These are phyloP conservation scores for Scaptomyza polygonia DNA, from an alignment of 2,888 invertebrate species.

Conservation along the genomic window DNA sequence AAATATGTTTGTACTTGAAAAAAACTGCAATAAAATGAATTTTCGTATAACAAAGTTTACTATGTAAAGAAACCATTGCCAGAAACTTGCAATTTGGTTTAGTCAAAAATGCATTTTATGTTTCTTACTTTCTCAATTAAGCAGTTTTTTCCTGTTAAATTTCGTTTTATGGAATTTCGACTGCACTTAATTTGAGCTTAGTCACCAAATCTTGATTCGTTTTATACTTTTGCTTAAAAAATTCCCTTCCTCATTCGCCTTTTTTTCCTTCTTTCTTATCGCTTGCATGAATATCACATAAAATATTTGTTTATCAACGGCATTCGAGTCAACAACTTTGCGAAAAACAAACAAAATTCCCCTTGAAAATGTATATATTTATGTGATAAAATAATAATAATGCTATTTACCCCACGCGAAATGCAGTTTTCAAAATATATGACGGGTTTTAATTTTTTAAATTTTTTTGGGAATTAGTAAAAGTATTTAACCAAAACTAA, in stretches of 20 bases:
- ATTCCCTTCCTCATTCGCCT: background rate
- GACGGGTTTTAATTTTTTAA: background rate
- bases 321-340: constrained; percentile 1
- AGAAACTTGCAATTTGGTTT: too few species aligned
- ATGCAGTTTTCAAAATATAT: background rate
- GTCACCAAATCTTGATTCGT: constrained; percentile 2
- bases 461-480: background rate
- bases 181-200: background rate
- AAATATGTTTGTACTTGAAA: too few species aligned
- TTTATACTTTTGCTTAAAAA: background rate
- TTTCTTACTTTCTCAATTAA: too few species aligned
- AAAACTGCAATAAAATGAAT: too few species aligned
- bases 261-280: constrained; percentile 4
- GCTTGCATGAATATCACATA: constrained; percentile 3
- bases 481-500: too few species aligned
- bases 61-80: too few species aligned
- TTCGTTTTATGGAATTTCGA: too few species aligned
- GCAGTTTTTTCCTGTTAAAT: too few species aligned
- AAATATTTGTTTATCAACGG: constrained; percentile 21
- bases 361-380: background rate
- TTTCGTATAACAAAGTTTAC: too few species aligned
- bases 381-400: background rate
- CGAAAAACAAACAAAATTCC: constrained; percentile 3
- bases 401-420: background rate
- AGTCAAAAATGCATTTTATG: too few species aligned